Base-by-base conservation (phyloP, 2,797 vertebrate species). In the Heliangelus exortis region DNA sequence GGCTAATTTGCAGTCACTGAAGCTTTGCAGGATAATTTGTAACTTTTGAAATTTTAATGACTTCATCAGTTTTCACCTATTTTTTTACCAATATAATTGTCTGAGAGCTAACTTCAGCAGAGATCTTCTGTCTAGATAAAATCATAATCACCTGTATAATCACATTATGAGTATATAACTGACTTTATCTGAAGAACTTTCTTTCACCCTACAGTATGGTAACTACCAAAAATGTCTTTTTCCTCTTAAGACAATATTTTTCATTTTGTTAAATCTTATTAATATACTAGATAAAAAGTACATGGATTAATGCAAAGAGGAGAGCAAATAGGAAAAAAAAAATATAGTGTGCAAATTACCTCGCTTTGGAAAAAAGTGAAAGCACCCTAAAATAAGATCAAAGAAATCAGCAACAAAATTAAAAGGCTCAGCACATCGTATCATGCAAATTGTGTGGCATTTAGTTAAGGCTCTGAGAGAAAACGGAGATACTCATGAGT, bases 11-110 rank as follows among this genome's bases (percentile, higher is more conserved):
- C 95, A 98, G 96, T 96, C 96, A 97, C 93, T 97, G 97, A 97
- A 96, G 97, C 97, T 97, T 97, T 95, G 95, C 96, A 94, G 95
- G 95, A 97, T 97, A 97, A 98, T 98, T 98, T 98, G 96, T 97
- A 98, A 98, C 97, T 98, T 98, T 97, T 97, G 97, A 97, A 98
- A 97, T 97, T 98, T 95, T 98, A 98, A 98, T 98, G 96, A 97
- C 96, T 98, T 98, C 97, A 97, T 98, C 97, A 97, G 96, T 97
- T 98, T 97, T 97, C 96, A 93, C 94, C 94, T 91, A 83, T 96
- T 96, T 96, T 97, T 97, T 96, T 80, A 96, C 79, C 87, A 96
- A 83, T 96, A 96, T 92, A 97, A 97, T 97, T 95, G 91, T 93
- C 68, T 92, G 89, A 96, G 97, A 95, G 84, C 55, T 87, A 91